Evolutionary conservation across 1,140 invertebrate species (phyloP), one percentile per base, ranked within the genome.

Genomic region (Tribolium castaneum): DNA sequence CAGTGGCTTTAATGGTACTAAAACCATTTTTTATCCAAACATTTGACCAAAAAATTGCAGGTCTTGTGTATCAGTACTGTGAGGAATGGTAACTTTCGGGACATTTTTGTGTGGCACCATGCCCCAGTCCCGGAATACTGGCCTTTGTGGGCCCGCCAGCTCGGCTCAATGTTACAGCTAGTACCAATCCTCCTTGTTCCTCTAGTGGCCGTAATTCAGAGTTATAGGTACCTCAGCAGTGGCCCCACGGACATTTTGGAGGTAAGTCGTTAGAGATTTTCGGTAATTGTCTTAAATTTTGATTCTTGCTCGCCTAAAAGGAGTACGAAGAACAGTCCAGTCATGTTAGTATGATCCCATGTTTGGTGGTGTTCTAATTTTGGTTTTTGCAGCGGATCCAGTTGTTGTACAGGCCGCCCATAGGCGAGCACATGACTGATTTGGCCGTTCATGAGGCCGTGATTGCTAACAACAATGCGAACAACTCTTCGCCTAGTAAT

Each of bases 181-280:
- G 87, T 93, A 12, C 93, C 94, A 0, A 87, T 97, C 50, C 86
- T 97, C 1, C 87, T 93, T 7, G 91, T 97, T 59, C 95, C 95
- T 0, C 86, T 94, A 9, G 92, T 93, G 0, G 94, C 93, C 0
- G 90, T 97, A 71, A 89, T 96, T 45, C 95, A 97, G 83, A 95
- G 93, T 3, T 95, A 93, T 87, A 90, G 94, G 7, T 97, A 96
- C 86, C 87, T 97, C 54, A 93, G 92, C 78, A 92, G 89, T 54
- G 95, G 94, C 54, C 94, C 94, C n/a, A 89, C 93, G 0, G 95
- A 97, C 87, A 93, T 97, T 84, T 90, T 96, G 77, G 95, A 97
- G 84, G 95, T 97, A 87, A 92, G 90, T 89, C 52, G 10, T 10
- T 3, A 22, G 1, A 1, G 19, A 59, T 50, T 72, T 49, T 34